These are phyloP conservation scores for Colinus virginianus DNA, from an alignment of 2,113 vertebrate genomes.

Conservation along the genomic window DNA sequence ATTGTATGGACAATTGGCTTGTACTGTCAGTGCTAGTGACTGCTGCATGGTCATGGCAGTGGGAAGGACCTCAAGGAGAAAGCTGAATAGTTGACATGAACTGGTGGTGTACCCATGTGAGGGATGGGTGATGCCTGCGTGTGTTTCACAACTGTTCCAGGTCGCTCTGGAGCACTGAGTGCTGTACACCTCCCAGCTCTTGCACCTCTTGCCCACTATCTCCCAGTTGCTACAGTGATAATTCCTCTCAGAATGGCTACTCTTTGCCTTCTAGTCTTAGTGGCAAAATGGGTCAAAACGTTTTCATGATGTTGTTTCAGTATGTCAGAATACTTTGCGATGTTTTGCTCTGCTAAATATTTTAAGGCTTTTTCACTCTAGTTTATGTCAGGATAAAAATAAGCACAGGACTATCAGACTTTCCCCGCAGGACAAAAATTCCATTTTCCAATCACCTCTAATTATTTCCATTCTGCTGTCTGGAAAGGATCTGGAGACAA, in stretches of 20 bases:
- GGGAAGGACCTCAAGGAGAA: background rate
- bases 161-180: background rate
- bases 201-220: background rate
- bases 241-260: background rate
- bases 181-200: accelerated
- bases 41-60: background rate
- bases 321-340: background rate
- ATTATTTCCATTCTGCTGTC: slow-evolving; percentile 72
- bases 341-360: slow-evolving; percentile 9
- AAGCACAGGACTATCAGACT: slow-evolving; percentile 55
- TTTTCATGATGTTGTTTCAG: background rate
- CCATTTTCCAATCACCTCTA: slow-evolving; percentile 64
- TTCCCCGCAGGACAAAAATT: slow-evolving; percentile 65
- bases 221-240: accelerated
- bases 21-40: background rate
- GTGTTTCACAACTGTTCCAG: accelerated
- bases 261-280: background rate
- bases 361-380: slow-evolving; percentile 44
- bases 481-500: slow-evolving; percentile 70
- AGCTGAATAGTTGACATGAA: background rate
- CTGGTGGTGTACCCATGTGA: background rate
- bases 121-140: background rate
- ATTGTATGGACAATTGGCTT: background rate
- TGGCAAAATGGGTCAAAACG: background rate
- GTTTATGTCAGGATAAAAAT: slow-evolving; percentile 41